Evolutionary conservation across 2,797 vertebrate genomes (phyloP), one percentile per base, ranked within the genome.

Genomic region (Eidolon dupreanum): DNA sequence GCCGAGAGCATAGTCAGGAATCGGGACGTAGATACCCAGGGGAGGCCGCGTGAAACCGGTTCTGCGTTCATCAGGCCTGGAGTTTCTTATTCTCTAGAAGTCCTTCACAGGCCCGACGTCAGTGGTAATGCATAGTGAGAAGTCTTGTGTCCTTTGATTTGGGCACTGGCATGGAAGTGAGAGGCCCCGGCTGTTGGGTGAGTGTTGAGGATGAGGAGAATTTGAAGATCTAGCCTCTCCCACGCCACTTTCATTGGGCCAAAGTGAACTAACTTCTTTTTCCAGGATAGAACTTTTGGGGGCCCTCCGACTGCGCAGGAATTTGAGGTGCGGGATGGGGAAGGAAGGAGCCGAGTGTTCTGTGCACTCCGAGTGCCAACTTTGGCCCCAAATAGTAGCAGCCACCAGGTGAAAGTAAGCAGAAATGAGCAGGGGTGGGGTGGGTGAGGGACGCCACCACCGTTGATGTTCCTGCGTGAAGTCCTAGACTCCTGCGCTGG

Each of bases 381-480:
- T 87, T 68, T 63, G 90, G 12, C n/a, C 6, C 17, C 61, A 79
- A n/a, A 75, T 24, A 55, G 53, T 88, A 20, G 31, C 3, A 4
- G 36, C 22, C 65, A 36, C 10, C 28, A 36, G 33, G 28, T 43
- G 70, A 88, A 70, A 53, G 10, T 8, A 73, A 65, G 10, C 33
- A 26, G 49, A 83, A 1, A 13, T 49, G 33, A 8, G 3, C 2
- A 1, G 31, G 26, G 10, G 4, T 5, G 3, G 9, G 13, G 13
- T 20, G 82, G 33, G 33, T 33, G 33, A 33, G 33, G 33, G 55
- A 51, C 26, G 0, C 36, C 11, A 0, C 9, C 1, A 20, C 15
- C 10, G 16, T 0, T 6, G 66, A 79, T 3, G 1, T 68, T 51
- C 9, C 19, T 0, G 6, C 0, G 1, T 8, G 31, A 31, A 68